These are phyloP conservation scores for Noctua pronuba DNA, from an alignment of 2,888 invertebrate species.

Conservation along the genomic window DNA sequence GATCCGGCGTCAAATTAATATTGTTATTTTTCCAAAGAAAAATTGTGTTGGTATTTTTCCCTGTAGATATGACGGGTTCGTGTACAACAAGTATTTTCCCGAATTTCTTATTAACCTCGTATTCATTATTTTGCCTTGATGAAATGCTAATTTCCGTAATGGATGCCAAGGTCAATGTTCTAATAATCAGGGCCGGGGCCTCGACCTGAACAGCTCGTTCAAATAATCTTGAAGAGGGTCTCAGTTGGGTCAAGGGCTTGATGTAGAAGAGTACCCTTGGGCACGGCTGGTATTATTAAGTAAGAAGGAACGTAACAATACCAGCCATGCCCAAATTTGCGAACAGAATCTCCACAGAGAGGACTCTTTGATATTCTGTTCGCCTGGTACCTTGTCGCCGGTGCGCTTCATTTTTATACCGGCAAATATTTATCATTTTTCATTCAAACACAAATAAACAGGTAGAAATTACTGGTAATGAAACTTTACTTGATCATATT, in stretches of 20 bases:
- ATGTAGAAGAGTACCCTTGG: not conserved
- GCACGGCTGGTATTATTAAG: not conserved
- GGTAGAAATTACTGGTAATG: not conserved
- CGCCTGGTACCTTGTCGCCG: not conserved
- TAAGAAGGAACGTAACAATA: not conserved
- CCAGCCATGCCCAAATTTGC: not conserved
- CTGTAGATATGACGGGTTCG: not conserved
- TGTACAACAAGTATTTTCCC: not conserved
- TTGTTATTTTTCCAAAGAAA: constrained; percentile 2
- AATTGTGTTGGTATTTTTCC: not conserved
- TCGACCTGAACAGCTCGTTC: not conserved
- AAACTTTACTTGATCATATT: not conserved
- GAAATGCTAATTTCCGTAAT: constrained; percentile 9
- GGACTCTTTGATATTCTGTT: not conserved
- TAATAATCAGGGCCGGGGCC: not conserved
- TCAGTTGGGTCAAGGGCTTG: constrained; percentile 34
- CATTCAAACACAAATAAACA: too few relatives aligned
- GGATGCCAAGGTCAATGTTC: constrained; percentile 13
- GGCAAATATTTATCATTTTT: not conserved
- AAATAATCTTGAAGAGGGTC: not conserved
- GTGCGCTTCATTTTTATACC: not conserved
- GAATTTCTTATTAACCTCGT: not conserved
- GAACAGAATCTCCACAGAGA: not conserved
- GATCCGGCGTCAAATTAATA: not conserved
- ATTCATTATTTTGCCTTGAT: not conserved